Evolutionary conservation across 1,140 invertebrate genomes (phyloP), one percentile per base, ranked within the genome.

Genomic region (Pseudomyrmex concolor): DNA sequence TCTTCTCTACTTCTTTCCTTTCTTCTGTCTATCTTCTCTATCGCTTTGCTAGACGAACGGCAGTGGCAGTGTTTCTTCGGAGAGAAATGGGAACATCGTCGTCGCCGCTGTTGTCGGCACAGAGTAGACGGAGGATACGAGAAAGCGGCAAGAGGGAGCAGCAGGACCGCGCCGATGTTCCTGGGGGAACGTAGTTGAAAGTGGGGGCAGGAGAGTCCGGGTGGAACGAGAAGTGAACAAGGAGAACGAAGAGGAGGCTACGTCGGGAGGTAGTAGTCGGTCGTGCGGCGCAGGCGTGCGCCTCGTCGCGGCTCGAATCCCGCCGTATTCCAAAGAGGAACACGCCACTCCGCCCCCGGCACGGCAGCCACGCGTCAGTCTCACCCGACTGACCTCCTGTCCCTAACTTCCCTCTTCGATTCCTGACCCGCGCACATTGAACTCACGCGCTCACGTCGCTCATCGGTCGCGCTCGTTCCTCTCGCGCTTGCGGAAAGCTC

Each of bases 291-390:
- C 93, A 93, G 91, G 92, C 93, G 93, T 93, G 89, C 89, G 85
- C 72, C 85, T 89, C 80, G 45, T 89, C 89, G 87, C 91, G 91
- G 89, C 90, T 92, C 90, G 91, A 92, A 92, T 93, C 92, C 92
- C 90, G 92, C 92, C 92, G 91, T 89, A 89, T 89, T 89, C 91
- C 90, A 90, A 94, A 92, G 92, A 92, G 90, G 92, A 91, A 86
- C 92, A 91, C 92, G 92, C 91, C 91, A 93, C 93, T 92, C 92
- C 91, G 92, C 92, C 93, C 92, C 91, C 90, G 92, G 92, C 92
- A 92, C 91, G 92, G 91, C 91, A 91, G 86, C 91, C 92, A 93
- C 92, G 92, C 92, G 92, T 93, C 90, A 91, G 86, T 89, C 88
- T 89, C 81, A 89, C 76, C 91, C 92, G 90, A 91, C 91, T 91